Percentiles rank a stretch among this genome's conserved stretches.
phyloP scores from a whole-genome alignment of 2,113 vertebrate species.

The Azemiops feae region DNA sequence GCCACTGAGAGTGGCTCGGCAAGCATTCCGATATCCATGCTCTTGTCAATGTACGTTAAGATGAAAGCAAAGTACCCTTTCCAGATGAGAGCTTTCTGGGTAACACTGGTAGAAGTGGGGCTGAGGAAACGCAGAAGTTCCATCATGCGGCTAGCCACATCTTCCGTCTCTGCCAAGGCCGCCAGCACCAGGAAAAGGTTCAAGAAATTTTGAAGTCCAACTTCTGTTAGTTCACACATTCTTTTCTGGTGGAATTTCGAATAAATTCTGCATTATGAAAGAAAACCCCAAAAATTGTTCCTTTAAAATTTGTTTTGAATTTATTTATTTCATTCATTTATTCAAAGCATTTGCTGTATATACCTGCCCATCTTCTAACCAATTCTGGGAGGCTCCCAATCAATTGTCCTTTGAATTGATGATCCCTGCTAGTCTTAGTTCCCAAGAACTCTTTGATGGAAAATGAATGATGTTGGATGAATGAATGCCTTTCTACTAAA shows the following conservation, averaged over 20 bases:
- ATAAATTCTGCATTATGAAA: constrained; percentile 81
- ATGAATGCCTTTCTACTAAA: not conserved
- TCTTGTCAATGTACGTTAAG: constrained; percentile 85
- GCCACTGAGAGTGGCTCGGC: constrained; percentile 79
- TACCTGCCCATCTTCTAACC: not conserved
- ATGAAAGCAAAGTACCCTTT: constrained; percentile 87
- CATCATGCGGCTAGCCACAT: constrained; percentile 79
- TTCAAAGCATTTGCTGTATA: not conserved
- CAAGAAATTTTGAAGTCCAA: constrained; percentile 90
- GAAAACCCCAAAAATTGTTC: not conserved
- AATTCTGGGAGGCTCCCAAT: not conserved
- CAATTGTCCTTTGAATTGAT: not conserved
- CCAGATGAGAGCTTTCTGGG: constrained; percentile 83
- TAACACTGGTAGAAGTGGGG: constrained; percentile 61
- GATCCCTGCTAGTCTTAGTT: not conserved
- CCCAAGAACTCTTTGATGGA: not conserved
- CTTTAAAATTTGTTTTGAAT: not conserved
- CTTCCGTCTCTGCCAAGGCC: constrained; percentile 81
- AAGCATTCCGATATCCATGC: constrained; percentile 82
- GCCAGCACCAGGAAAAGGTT: constrained; percentile 86
- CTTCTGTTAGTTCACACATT: constrained; percentile 91
- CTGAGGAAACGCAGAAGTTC: constrained; percentile 82
- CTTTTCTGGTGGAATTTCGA: constrained; percentile 92
- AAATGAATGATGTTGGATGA: not conserved
- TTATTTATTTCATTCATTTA: not conserved